Base-by-base conservation (phyloP, 2,888 invertebrate genomes). In the Agonopterix alstromeriana region DNA sequence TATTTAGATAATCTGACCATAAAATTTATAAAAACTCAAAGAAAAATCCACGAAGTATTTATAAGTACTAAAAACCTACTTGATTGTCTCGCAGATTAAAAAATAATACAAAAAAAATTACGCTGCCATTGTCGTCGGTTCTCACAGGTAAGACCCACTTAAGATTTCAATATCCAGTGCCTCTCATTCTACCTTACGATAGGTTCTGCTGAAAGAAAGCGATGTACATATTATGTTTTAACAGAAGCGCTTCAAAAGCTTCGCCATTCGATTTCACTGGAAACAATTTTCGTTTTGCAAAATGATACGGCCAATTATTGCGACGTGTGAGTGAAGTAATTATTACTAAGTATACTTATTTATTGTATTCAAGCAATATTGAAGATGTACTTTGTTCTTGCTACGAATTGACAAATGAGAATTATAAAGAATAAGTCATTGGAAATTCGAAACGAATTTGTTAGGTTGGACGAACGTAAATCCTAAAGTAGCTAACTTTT, bases 61-160 rank as follows among this genome's bases (percentile, higher is more conserved):
- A 36, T 36, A 8, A 36, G 8, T 36, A 27, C 38, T 53, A 63
- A 65, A 72, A 68, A 67, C 70, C 69, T 56, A 68, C 60, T 66
- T 61, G 54, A 52, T 53, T 49, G 55, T 49, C 55, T 51, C 48
- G 46, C 53, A 56, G 63, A 70, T 65, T 63, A 69, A 60, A 49
- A 67, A 56, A 65, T 63, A 63, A 65, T 56, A 53, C 52, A 48
- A 41, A 54, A 57, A 64, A 69, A 73, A 70, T 58, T 60, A 56
- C 61, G 56, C 40, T 27, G 48, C 59, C 56, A 72, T 75, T 73
- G 70, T 70, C 53, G 50, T 48, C 49, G 49, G 63, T 73, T 77
- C 77, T 55, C 77, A 76, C 66, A 62, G 52, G 53, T 52, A 56
- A 27, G 52, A 46, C 46, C 61, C 64, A 63, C 61, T 58, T 59